Conservation (phyloP, 2,888 invertebrate genomes). For the Carpatolechia fugitivella region DNA sequence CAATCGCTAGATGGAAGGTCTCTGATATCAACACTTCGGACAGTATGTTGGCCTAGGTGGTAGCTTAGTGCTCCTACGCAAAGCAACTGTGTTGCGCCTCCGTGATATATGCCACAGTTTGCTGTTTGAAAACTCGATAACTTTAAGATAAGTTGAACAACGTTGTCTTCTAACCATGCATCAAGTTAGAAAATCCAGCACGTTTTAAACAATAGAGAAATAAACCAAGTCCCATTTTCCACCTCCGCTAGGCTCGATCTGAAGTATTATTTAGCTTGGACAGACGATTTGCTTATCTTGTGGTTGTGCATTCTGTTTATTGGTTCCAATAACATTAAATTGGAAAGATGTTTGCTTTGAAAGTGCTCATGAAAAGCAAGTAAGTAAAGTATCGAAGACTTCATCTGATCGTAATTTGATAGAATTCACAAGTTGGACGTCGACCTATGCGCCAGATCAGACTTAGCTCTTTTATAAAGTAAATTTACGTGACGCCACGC, state of each 20-base stretch:
- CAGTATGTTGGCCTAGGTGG: slow-evolving; percentile 26
- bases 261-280: slow-evolving; percentile 37
- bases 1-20: slow-evolving; percentile 34
- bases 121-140: slow-evolving; percentile 52
- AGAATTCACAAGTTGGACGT: slow-evolving; percentile 42
- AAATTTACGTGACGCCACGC: slow-evolving; percentile 67
- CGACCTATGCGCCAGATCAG: slow-evolving; percentile 44
- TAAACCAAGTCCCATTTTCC: slow-evolving; percentile 61
- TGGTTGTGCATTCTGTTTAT: slow-evolving; percentile 31
- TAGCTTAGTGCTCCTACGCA: slow-evolving; percentile 45
- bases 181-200: slow-evolving; percentile 28
- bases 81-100: slow-evolving; percentile 38
- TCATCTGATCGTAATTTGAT: background rate
- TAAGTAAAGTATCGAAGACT: background rate
- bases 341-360: background rate
- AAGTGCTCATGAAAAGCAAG: background rate
- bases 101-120: slow-evolving; percentile 45
- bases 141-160: slow-evolving; percentile 35
- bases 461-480: slow-evolving; percentile 54
- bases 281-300: slow-evolving; percentile 37
- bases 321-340: slow-evolving; percentile 34
- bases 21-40: slow-evolving; percentile 33
- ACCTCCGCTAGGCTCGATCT: slow-evolving; percentile 47
- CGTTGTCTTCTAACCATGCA: slow-evolving; percentile 19
- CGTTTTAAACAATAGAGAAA: slow-evolving; percentile 64